A percentile compares a stretch with the other conserved stretches of the same genome.
phyloP scores from a whole-genome alignment of 2,888 invertebrate species.

The Drosophila meridionalis region DNA sequence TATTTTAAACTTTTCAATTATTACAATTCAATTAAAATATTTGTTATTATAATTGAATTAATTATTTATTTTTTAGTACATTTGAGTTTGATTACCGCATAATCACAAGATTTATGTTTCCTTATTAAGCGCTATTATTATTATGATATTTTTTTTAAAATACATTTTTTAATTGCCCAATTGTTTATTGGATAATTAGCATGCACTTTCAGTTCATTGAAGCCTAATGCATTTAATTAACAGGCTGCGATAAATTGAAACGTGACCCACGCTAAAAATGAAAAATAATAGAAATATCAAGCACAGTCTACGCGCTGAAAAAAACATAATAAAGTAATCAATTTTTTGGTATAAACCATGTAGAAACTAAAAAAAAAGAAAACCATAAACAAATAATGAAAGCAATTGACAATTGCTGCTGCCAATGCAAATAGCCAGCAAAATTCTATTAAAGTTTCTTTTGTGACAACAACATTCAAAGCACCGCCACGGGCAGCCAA shows the following conservation, averaged over 20 bases:
- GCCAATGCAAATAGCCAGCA: conserved; percentile 48
- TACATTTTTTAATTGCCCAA: conserved; percentile 30
- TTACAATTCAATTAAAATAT: not conserved
- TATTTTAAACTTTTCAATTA: not conserved
- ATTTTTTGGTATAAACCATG: conserved; percentile 18
- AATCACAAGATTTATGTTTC: conserved; percentile 30
- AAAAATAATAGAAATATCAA: conserved; percentile 5
- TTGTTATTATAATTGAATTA: conserved; percentile 8
- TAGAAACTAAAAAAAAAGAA: not conserved
- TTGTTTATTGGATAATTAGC: conserved; percentile 60
- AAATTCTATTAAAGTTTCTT: conserved; percentile 62
- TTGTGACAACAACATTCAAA: conserved; percentile 51
- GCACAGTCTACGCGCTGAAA: conserved; percentile 1
- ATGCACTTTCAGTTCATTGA: conserved; percentile 66
- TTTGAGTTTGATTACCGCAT: conserved; percentile 38
- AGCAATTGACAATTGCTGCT: conserved; percentile 50
- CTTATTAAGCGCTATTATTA: conserved; percentile 35
- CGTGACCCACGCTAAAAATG: conserved; percentile 30
- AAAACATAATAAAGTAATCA: conserved; percentile 48
- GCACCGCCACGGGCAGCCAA: conserved; percentile 50
- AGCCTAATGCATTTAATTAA: conserved; percentile 69
- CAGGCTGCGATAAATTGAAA: conserved; percentile 52
- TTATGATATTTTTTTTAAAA: not conserved
- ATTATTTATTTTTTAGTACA: not conserved
- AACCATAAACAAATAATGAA: conserved; percentile 40